Evolutionary conservation across 1,140 invertebrate species (phyloP).

Genomic region (Drosophila ironensis): DNA sequence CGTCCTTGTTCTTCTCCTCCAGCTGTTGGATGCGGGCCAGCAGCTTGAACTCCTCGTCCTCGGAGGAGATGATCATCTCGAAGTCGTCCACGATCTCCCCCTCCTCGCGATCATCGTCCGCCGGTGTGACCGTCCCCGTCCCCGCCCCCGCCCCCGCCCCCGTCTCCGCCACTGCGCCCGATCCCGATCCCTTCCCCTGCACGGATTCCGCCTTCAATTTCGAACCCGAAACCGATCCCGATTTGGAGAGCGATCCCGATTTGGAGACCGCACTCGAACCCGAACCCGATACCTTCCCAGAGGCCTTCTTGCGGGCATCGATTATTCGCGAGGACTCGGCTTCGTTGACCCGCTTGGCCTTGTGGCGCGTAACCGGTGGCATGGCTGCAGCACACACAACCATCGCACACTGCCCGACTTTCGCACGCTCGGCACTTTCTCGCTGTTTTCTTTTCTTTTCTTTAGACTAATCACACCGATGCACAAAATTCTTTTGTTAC

Average conservation of each 20-base stretch:
- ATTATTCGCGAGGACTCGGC: not conserved
- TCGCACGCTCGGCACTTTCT: conserved; percentile 5
- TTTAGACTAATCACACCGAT: conserved; percentile 8
- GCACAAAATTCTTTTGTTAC: not conserved
- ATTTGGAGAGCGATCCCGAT: too few species aligned
- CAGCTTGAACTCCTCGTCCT: conserved; percentile 71
- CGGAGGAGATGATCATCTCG: conserved; percentile 75
- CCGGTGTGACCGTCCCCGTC: not conserved
- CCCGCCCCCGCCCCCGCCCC: not conserved
- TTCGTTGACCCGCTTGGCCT: not conserved
- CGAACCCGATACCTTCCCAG: too few species aligned
- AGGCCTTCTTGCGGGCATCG: not conserved
- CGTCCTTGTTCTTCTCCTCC: conserved; percentile 76
- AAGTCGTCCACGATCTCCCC: conserved; percentile 81
- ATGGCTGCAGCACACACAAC: conserved; percentile 16
- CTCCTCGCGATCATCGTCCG: conserved; percentile 60
- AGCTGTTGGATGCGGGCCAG: conserved; percentile 71
- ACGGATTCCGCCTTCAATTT: not conserved
- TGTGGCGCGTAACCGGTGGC: not conserved
- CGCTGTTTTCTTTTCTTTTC: too few species aligned
- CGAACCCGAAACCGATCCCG: too few species aligned
- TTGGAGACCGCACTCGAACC: too few species aligned
- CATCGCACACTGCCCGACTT: conserved; percentile 1
- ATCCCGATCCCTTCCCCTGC: not conserved
- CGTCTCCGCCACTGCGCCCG: conserved; percentile 18